Conservation (phyloP, 1,140 invertebrate genomes). For the Lepidurus arcticus region DNA sequence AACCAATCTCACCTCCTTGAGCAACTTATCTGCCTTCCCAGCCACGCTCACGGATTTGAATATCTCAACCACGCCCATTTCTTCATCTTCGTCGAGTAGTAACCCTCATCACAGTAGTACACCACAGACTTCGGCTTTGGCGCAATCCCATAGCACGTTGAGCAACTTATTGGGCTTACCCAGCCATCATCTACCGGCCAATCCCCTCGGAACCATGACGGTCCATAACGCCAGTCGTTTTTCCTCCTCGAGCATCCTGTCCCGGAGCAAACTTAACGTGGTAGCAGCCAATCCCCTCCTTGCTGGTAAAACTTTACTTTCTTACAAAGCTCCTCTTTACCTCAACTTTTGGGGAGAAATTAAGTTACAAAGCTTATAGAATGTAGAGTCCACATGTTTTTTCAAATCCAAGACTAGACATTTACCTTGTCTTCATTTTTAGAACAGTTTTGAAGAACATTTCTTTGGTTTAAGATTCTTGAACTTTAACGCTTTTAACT, state of each 20-base stretch:
- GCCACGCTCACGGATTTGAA: constrained; percentile 6
- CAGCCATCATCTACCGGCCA: constrained; percentile 12
- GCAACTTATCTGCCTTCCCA: neutral
- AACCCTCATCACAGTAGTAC: neutral
- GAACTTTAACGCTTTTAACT: too few species aligned
- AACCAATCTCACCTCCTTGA: constrained; percentile 30
- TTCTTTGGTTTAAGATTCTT: too few species aligned
- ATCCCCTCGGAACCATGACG: constrained; percentile 36
- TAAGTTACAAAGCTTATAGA: too few species aligned
- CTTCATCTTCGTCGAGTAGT: constrained; percentile 23
- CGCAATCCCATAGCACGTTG: constrained; percentile 18
- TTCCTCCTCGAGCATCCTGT: constrained; percentile 33
- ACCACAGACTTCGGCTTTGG: neutral
- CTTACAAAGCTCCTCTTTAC: neutral
- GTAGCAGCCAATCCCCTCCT: constrained; percentile 73
- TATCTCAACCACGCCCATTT: constrained; percentile 22
- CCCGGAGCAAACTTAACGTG: constrained; percentile 51
- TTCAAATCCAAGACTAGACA: neutral
- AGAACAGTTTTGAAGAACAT: neutral
- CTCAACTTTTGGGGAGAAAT: too few species aligned
- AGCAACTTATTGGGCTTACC: constrained; percentile 34
- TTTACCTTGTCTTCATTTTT: neutral
- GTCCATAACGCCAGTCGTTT: constrained; percentile 30
- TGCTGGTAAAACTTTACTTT: constrained; percentile 52
- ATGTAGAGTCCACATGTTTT: neutral